Base-by-base conservation (phyloP, 2,797 vertebrate genomes). In the Amazona ochrocephala region DNA sequence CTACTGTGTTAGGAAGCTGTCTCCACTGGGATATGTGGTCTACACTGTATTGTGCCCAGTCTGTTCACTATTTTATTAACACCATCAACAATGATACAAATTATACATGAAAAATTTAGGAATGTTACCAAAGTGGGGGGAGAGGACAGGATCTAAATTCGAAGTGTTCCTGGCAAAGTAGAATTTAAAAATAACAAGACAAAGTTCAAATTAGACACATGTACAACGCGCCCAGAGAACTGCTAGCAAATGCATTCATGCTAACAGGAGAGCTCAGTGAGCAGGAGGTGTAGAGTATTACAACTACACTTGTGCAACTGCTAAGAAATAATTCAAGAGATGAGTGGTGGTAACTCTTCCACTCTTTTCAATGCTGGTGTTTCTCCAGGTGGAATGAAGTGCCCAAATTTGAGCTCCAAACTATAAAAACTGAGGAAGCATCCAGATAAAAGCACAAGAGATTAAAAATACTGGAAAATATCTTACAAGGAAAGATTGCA, bases 181-280 rank as follows among this genome's bases (percentile, higher is more conserved):
- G 32, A 53, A 68, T 39, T 89, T 50, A 6, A 86, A 89, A 82
- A 44, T 34, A 64, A 34, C 19, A 26, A 21, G 27, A 61, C 29
- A 68, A 93, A 80, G 39, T 58, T 83, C 34, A 68, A 37, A 51
- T 50, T 7, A 60, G 56, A 53, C 53, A 26, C 0, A 1, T 10
- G 44, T 8, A 54, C 0, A 0, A 17, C 11, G 13, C 58, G 7
- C 34, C 34, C 10, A 2, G 60, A 74, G 41, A 77, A 26, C n/a
- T 50, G 53, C 26, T 41, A 23, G 24, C 58, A 86, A 91, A 70
- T 8, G 26, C 20, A 12, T 24, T 74, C 18, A 22, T 30, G 60
- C 9, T 39, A 34, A 34, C 18, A 39, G 32, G 62, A 32, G 18
- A 62, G 15, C 20, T 66, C 50, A 10, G 30, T 7, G 27, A 53